Conservation (phyloP, 2,797 vertebrate genomes). For the Alfaro cultratus region DNA sequence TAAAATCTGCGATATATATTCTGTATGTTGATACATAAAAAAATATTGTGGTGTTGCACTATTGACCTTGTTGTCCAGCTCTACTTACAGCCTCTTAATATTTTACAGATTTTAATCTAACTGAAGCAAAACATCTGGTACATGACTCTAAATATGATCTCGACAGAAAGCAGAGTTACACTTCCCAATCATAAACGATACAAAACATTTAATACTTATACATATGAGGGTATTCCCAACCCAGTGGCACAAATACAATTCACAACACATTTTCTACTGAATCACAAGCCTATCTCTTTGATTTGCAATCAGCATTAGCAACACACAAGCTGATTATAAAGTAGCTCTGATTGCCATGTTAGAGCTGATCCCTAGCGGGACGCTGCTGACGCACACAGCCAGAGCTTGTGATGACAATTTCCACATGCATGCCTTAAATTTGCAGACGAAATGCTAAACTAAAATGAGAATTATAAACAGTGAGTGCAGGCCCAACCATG, state of each 20-base stretch:
- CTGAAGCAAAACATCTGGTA: background rate
- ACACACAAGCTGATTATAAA: slow-evolving; percentile 7
- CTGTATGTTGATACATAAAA: background rate
- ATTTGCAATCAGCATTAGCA: background rate
- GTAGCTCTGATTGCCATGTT: slow-evolving; percentile 1
- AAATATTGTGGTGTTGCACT: background rate
- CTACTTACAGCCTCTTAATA: background rate
- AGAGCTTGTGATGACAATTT: slow-evolving; percentile 22
- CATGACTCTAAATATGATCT: slow-evolving; percentile 1
- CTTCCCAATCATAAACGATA: background rate
- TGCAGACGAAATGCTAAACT: slow-evolving; percentile 11
- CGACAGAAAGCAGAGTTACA: background rate
- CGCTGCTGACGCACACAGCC: slow-evolving; percentile 30
- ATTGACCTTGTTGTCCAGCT: background rate
- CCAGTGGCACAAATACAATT: slow-evolving; percentile 7
- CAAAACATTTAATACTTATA: background rate
- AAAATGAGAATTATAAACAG: slow-evolving; percentile 9
- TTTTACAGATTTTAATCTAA: background rate
- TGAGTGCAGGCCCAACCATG: background rate
- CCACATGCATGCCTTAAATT: slow-evolving; percentile 21
- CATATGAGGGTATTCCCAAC: background rate
- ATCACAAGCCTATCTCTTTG: background rate
- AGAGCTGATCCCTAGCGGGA: slow-evolving; percentile 11
- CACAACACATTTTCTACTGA: slow-evolving; percentile 5
- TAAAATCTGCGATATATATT: background rate